Base-by-base conservation (phyloP, 2,113 vertebrate genomes). In the sheep (Ovis aries) region DNA sequence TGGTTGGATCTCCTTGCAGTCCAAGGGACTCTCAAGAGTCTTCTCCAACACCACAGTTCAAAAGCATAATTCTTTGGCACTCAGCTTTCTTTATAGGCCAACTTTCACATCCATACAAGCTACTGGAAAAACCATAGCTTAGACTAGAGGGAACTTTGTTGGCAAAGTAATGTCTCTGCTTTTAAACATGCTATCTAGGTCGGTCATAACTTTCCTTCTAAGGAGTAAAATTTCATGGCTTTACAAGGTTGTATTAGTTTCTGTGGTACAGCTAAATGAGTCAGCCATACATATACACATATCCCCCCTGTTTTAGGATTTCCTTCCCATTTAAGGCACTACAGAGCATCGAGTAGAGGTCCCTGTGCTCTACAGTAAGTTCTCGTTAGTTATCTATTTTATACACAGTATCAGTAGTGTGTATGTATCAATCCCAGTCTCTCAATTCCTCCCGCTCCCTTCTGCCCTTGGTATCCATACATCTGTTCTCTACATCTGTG, bases 371-470 rank as follows among this genome's bases (percentile, higher is more conserved):
- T 23, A 36, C 5, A 36, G 4, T 36, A 6, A 23, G 64, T 71
- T 23, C 64, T 36, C 9, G 5, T 23, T 12, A 36, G 9, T 71
- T 71, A 71, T 6, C n/a, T 12, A 5, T 12, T 71, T 71, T 23
- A 36, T 23, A 71, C n/a, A 23, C 12, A 12, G n/a, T 36, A 71
- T 71, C n/a, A 36, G 17, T 36, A 11, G 4, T 11, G 1, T 11
- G 64, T 21, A 36, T 36, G 64, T 36, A 19, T 71, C 64, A 23
- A 36, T 71, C 64, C 64, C n/a, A 36, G 0, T 71, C n/a, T 71
- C n/a, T 71, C 64, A 36, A 3, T 23, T 36, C 9, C 0, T 12
- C 64, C 64, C 64, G 11, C 64, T 36, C 19, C 19, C 9, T 12
- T 71, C 9, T 71, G n/a, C 17, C 64, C 9, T 71, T 36, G 9